A percentile compares a stretch with the other conserved stretches of the same genome.
phyloP scores from a whole-genome alignment of 2,113 vertebrate genomes.

The Mastomys natalensis region DNA sequence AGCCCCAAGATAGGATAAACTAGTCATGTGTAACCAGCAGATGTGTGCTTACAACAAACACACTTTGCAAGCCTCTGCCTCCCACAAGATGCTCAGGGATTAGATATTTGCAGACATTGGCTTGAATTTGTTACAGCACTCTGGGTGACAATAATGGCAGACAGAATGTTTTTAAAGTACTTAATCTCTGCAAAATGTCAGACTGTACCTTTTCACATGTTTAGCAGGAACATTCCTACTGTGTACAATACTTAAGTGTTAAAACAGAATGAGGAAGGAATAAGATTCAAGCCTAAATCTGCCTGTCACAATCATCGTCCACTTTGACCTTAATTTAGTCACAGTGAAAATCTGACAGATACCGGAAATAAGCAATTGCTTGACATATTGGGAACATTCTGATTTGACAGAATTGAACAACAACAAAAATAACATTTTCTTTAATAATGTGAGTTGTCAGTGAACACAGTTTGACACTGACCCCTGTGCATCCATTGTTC shows the following conservation, averaged over 20 bases:
- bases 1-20: background rate
- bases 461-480: slow-evolving; percentile 35
- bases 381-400: slow-evolving; percentile 71
- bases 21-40: slow-evolving; percentile 28
- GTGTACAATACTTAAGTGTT: slow-evolving; percentile 58
- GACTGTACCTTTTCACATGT: slow-evolving; percentile 24
- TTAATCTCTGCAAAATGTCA: slow-evolving; percentile 72
- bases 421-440: slow-evolving; percentile 64
- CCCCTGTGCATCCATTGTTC: slow-evolving; percentile 57
- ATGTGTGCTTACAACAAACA: slow-evolving; percentile 57
- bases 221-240: background rate
- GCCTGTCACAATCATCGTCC: slow-evolving; percentile 20
- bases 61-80: slow-evolving; percentile 46
- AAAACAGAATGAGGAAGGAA: slow-evolving; percentile 60
- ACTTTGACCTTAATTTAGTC: slow-evolving; percentile 76
- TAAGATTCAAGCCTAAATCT: slow-evolving; percentile 12
- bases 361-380: slow-evolving; percentile 61
- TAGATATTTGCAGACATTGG: slow-evolving; percentile 55
- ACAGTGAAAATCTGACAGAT: slow-evolving; percentile 65
- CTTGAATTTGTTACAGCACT: slow-evolving; percentile 44
- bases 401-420: slow-evolving; percentile 58
- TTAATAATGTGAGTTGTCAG: slow-evolving; percentile 82
- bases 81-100: slow-evolving; percentile 37
- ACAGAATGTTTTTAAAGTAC: slow-evolving; percentile 59
- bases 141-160: background rate